Conservation (phyloP, 2,113 vertebrate genomes). For the Prochilodus magdalenae region DNA sequence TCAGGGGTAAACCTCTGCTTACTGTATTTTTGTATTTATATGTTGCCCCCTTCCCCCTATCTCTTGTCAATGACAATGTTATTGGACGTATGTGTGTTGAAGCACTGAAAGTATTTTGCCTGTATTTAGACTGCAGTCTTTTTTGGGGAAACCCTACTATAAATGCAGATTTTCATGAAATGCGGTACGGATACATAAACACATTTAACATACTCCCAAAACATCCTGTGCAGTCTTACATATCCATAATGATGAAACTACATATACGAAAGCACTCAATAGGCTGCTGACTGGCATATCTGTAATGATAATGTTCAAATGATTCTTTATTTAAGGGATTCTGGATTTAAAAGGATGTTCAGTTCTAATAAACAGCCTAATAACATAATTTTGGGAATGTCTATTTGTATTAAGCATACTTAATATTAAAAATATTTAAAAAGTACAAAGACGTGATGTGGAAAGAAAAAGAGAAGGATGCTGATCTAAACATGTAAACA, state of each 20-base stretch:
- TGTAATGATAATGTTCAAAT: conserved; percentile 13
- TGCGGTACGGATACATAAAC: not conserved
- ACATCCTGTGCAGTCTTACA: conserved; percentile 1
- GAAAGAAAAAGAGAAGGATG: not conserved
- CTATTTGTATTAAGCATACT: not conserved
- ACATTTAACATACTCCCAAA: not conserved
- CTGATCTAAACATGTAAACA: no score
- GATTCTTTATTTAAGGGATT: not conserved
- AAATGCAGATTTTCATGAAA: not conserved
- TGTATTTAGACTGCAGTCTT: not conserved
- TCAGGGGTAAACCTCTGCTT: not conserved
- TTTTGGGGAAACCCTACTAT: not conserved
- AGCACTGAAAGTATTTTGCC: not conserved
- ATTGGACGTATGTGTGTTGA: conserved; percentile 6
- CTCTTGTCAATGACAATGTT: not conserved
- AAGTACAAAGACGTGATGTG: not conserved
- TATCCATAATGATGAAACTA: conserved; percentile 5
- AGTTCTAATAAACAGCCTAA: conserved; percentile 20
- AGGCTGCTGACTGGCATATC: not conserved
- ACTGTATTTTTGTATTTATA: conserved; percentile 42
- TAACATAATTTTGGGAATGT: conserved; percentile 45
- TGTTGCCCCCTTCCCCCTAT: not conserved
- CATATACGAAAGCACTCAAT: not conserved
- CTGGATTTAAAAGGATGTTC: conserved; percentile 20
- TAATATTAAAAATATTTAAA: not conserved